A percentile compares a stretch with the other conserved stretches of the same genome.
These are phyloP conservation scores for Otocyon megalotis DNA, from an alignment of 2,113 vertebrate genomes.

Conservation along the genomic window DNA sequence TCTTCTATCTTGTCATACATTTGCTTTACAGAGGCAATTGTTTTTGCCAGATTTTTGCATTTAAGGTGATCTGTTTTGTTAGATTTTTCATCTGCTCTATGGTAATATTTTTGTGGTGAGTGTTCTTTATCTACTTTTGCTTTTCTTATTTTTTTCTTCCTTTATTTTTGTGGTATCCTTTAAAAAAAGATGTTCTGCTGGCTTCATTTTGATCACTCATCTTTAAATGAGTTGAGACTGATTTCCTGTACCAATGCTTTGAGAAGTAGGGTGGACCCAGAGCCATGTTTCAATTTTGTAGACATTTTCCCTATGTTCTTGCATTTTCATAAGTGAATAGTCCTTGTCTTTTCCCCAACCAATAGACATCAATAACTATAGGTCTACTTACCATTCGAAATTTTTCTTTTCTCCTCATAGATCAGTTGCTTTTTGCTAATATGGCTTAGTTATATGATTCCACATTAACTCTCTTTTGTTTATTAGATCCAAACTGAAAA, in stretches of 20 bases:
- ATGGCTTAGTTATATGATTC: background rate
- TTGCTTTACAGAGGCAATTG: background rate
- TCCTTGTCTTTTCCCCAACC: background rate
- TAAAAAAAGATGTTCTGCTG: background rate
- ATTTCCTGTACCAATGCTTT: background rate
- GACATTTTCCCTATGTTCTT: background rate
- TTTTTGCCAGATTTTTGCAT: background rate
- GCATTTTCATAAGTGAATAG: background rate
- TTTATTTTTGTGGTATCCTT: background rate
- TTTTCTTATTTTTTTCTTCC: background rate
- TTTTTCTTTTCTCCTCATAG: background rate
- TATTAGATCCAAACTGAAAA: background rate
- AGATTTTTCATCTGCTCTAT: background rate
- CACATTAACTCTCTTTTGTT: background rate
- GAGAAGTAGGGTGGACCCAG: background rate
- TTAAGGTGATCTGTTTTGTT: background rate
- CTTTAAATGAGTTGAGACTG: background rate
- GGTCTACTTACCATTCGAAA: background rate
- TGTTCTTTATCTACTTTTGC: background rate
- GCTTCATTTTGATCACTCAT: background rate
- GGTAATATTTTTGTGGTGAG: background rate
- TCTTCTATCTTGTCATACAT: background rate
- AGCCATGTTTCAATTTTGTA: background rate
- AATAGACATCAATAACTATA: background rate
- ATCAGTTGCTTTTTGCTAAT: background rate